Conservation (phyloP, 23 tunicate species). For the Styela clava region DNA sequence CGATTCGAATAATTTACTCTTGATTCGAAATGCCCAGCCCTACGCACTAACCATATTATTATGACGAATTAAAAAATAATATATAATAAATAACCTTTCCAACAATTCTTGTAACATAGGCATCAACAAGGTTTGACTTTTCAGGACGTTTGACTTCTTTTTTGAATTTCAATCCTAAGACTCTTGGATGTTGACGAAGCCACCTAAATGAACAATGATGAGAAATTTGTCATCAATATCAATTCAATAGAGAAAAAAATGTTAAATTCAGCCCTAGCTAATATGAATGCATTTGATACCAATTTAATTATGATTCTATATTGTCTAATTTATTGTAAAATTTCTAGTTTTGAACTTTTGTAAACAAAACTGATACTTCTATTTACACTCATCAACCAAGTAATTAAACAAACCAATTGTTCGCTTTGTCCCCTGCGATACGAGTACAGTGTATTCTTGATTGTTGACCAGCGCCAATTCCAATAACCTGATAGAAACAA, state of each 20-base stretch:
- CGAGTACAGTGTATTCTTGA: conserved; percentile 87
- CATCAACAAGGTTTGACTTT: conserved; percentile 79
- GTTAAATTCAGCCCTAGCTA: no score
- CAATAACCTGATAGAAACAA: conserved; percentile 83
- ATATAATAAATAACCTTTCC: conserved; percentile 56
- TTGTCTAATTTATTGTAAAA: no score
- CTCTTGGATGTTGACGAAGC: conserved; percentile 85
- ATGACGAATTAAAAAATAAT: no score
- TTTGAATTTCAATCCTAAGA: conserved; percentile 70
- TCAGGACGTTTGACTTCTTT: conserved; percentile 77
- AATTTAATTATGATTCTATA: no score
- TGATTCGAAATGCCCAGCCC: no score
- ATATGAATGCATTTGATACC: no score
- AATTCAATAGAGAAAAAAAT: background rate
- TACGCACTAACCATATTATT: no score
- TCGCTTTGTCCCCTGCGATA: conserved; percentile 84
- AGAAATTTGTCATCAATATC: background rate
- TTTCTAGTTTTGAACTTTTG: no score
- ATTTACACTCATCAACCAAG: no score
- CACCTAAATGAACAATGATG: conserved; percentile 43
- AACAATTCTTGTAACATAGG: conserved; percentile 67
- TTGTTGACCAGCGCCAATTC: conserved; percentile 93
- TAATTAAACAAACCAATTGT: conserved; percentile 81
- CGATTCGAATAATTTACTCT: no score
- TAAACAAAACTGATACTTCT: no score